A percentile compares a stretch with the other conserved stretches of the same genome.
phyloP scores from a whole-genome alignment of 2,888 invertebrate species.

The Euplagia quadripunctaria region DNA sequence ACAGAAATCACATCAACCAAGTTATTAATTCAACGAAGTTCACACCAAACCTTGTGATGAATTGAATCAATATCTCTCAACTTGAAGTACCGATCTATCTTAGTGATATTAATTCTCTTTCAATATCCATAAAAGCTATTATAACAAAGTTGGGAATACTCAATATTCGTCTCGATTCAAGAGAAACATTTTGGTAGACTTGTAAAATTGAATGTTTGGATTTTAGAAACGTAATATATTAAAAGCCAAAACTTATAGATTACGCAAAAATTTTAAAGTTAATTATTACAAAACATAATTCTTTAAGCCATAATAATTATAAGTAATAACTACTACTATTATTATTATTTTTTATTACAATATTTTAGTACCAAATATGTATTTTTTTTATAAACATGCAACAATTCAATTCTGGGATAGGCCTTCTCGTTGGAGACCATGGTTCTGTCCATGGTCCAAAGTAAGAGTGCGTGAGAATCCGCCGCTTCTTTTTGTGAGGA shows the following conservation, averaged over 20 bases:
- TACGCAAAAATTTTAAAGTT: neutral
- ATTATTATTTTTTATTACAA: no score
- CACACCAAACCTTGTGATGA: neutral
- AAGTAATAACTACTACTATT: no score
- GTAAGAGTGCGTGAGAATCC: no score
- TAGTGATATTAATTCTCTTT: neutral
- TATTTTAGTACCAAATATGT: no score
- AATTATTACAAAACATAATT: no score
- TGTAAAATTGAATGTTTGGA: neutral
- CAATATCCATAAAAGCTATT: slow-evolving; percentile 7
- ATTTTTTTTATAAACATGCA: no score
- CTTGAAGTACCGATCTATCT: neutral
- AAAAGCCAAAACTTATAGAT: neutral
- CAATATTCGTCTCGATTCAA: neutral
- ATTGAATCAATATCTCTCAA: neutral
- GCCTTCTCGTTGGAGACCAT: no score
- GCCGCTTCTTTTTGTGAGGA: no score
- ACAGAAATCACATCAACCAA: neutral
- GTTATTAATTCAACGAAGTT: neutral
- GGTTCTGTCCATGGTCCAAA: no score
- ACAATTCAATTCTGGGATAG: no score
- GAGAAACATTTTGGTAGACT: neutral
- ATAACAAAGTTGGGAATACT: neutral
- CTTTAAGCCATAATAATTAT: no score
- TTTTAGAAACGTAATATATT: neutral